These are phyloP conservation scores for Lathamus discolor DNA, from an alignment of 2,113 vertebrate species.

Conservation along the genomic window DNA sequence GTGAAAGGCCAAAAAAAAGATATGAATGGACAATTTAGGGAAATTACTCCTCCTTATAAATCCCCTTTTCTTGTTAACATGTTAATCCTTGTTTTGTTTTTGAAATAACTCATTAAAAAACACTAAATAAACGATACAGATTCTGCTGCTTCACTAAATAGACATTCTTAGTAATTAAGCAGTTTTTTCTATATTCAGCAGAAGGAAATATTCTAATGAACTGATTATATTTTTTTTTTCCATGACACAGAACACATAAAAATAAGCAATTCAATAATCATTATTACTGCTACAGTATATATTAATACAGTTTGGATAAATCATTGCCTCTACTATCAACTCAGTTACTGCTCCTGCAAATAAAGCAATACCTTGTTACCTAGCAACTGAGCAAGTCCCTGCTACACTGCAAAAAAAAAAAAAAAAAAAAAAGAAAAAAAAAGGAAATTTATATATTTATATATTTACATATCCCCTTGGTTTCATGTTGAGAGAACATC, in stretches of 20 bases:
- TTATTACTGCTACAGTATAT: slow-evolving; percentile 37
- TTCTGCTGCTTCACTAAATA: slow-evolving; percentile 13
- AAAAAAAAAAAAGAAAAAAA: neutral
- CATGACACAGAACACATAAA: neutral
- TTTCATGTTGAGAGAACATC: slow-evolving; percentile 61
- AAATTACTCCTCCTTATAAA: neutral
- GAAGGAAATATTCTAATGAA: slow-evolving; percentile 39
- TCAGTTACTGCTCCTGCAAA: slow-evolving; percentile 69
- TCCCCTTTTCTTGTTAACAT: neutral
- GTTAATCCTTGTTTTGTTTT: neutral
- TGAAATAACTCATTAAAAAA: slow-evolving; percentile 6
- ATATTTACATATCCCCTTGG: slow-evolving; percentile 22
- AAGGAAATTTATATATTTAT: slow-evolving; percentile 3
- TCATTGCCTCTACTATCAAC: slow-evolving; percentile 68
- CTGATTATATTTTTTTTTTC: neutral
- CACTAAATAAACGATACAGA: neutral
- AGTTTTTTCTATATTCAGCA: slow-evolving; percentile 8
- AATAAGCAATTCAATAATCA: slow-evolving; percentile 51
- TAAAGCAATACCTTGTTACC: slow-evolving; percentile 83
- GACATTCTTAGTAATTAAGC: slow-evolving; percentile 40
- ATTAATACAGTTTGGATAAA: slow-evolving; percentile 71
- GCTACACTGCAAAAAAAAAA: slow-evolving; percentile 58
- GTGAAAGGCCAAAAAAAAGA: neutral
- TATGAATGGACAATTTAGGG: slow-evolving; percentile 5
- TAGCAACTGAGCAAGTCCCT: slow-evolving; percentile 83